phyloP scores from a whole-genome alignment of 2,888 invertebrate species.

The Eubasilissa splendida region DNA sequence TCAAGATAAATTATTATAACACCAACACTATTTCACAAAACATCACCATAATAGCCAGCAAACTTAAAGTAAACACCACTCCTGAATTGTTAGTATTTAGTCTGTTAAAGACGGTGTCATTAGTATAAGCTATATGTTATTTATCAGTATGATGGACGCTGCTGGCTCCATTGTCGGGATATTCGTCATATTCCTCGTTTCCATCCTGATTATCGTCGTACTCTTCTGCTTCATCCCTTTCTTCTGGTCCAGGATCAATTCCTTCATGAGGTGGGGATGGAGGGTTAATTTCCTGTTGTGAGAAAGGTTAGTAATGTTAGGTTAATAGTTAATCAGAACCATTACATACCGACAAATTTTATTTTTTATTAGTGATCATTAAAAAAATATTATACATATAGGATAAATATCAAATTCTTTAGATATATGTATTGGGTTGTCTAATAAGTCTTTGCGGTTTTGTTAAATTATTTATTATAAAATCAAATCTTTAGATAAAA shows the following conservation, averaged over 20 bases:
- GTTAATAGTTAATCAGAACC: constrained; percentile 40
- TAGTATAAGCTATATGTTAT: constrained; percentile 58
- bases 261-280: constrained; percentile 72
- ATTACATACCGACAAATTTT: not conserved
- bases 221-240: constrained; percentile 69
- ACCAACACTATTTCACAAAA: constrained; percentile 38
- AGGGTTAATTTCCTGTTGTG: constrained; percentile 63
- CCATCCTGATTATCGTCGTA: constrained; percentile 73
- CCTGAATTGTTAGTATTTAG: constrained; percentile 50
- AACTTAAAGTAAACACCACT: constrained; percentile 39
- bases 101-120: constrained; percentile 49
- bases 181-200: constrained; percentile 75
- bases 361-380: not conserved
- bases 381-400: not conserved
- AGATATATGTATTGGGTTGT: too few species aligned
- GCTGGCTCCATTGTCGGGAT: constrained; percentile 67
- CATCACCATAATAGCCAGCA: constrained; percentile 37
- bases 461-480: too few species aligned
- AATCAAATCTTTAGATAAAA: too few species aligned
- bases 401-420: too few species aligned
- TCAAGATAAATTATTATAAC: constrained; percentile 52
- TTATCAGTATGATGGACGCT: constrained; percentile 59
- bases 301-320: constrained; percentile 42
- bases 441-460: too few species aligned
- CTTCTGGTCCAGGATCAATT: constrained; percentile 73